These are phyloP conservation scores for Theropithecus gelada DNA, from an alignment of 2,113 vertebrate genomes.

Conservation along the genomic window DNA sequence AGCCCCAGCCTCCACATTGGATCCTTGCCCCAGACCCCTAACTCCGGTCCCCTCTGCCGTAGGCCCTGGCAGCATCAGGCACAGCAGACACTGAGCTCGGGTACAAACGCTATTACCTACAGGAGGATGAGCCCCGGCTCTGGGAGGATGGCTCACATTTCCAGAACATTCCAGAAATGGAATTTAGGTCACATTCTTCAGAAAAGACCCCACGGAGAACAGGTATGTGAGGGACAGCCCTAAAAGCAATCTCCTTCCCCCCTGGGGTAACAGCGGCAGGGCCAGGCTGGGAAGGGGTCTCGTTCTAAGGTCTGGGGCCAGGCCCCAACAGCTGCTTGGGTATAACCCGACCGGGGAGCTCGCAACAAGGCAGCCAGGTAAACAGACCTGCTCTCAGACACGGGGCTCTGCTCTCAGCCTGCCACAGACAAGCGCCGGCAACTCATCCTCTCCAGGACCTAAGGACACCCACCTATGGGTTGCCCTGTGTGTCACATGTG, in stretches of 20 bases:
- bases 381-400: too few species aligned
- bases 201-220: not conserved
- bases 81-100: too few species aligned
- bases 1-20: too few species aligned
- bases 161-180: not conserved
- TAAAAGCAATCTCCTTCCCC: not conserved
- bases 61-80: too few species aligned
- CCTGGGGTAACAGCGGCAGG: fast-evolving
- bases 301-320: not conserved
- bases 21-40: not conserved
- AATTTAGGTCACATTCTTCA: not conserved
- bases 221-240: not conserved
- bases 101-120: not conserved
- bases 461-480: too few species aligned
- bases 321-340: not conserved
- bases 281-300: not conserved
- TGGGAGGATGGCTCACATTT: not conserved
- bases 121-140: not conserved
- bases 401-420: not conserved
- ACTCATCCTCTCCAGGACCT: not conserved
- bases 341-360: too few species aligned
- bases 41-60: too few species aligned
- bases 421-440: not conserved
- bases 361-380: too few species aligned
- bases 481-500: not conserved